Evolutionary conservation across 37 sponge, comb jelly and placozoan genomes (phyloP), one percentile per base, ranked within the genome.

Genomic region (Chondrosia reniformis): DNA sequence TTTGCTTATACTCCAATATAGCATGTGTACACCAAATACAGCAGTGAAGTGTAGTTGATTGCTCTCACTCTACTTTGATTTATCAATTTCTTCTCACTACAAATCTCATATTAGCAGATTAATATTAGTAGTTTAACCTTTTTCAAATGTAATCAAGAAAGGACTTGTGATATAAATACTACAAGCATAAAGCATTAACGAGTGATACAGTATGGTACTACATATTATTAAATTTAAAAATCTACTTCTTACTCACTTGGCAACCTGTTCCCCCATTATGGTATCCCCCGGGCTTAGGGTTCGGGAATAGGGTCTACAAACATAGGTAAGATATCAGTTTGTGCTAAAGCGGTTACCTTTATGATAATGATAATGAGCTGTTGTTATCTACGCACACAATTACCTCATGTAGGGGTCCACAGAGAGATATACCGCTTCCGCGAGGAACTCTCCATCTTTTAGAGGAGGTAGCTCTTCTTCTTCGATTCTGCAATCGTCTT

Each of bases 331-430:
- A 36, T 10, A 10, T 49, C 10, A 19, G 10, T 49, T 15, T 19
- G 15, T 49, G 52, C 15, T 19, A 49, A 10, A 49, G 15, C 15
- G 15, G 15, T 10, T 49, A 49, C 15, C 15, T 19, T 19, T 10
- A 49, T 30, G n/a, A 34, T 17, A 66, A 31, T 12, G 38, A 36
- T 71, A 42, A 17, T n/a, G n/a, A n/a, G n/a, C n/a, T n/a, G n/a
- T n/a, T n/a, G n/a, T n/a, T n/a, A n/a, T n/a, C n/a, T n/a, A n/a
- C n/a, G n/a, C n/a, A n/a, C n/a, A n/a, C n/a, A n/a, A n/a, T n/a
- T n/a, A 93, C 94, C 94, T 87, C 94, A 94, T 94, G 88, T 94
- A 94, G 21, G 94, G 94, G 76, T 94, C 94, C 33, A 94, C 94
- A 52, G 88, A 79, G n/a, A 87, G 66, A 83, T 89, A 94, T 30